These are phyloP conservation scores for Capitella teleta DNA, from an alignment of 1,140 invertebrate species.

Conservation along the genomic window DNA sequence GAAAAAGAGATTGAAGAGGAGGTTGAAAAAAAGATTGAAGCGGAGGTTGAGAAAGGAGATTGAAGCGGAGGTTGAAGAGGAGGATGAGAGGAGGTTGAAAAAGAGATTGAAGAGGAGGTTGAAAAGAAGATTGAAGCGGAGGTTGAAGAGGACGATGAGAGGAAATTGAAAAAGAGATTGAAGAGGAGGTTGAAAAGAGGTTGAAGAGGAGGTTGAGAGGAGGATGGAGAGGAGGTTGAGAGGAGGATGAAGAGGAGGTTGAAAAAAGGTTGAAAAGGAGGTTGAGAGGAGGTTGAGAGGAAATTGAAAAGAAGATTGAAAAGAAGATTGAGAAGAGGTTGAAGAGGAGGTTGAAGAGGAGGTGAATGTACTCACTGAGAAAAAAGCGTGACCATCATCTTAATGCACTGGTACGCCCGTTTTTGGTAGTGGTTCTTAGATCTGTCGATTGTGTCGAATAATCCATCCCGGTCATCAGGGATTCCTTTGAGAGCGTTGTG, in stretches of 20 bases:
- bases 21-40: background rate
- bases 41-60: background rate
- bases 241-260: background rate
- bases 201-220: background rate
- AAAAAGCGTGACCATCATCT: slow-evolving; percentile 84
- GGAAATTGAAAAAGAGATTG: background rate
- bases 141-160: background rate
- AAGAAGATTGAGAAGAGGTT: background rate
- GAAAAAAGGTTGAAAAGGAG: background rate
- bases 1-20: slow-evolving; percentile 1
- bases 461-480: slow-evolving; percentile 79
- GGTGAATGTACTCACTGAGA: slow-evolving; percentile 43
- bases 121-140: no score
- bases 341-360: slow-evolving; percentile 1
- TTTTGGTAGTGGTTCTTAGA: slow-evolving; percentile 93
- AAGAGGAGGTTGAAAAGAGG: background rate
- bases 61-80: background rate
- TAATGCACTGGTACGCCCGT: slow-evolving; percentile 91
- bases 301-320: background rate
- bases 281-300: background rate
- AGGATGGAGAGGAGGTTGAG: background rate
- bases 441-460: slow-evolving; percentile 83
- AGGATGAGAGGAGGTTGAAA: background rate
- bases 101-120: background rate
- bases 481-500: slow-evolving; percentile 83